Percentiles rank a stretch among this genome's conserved stretches.
phyloP scores from a whole-genome alignment of 2,797 vertebrate species.

The Danio aesculapii region DNA sequence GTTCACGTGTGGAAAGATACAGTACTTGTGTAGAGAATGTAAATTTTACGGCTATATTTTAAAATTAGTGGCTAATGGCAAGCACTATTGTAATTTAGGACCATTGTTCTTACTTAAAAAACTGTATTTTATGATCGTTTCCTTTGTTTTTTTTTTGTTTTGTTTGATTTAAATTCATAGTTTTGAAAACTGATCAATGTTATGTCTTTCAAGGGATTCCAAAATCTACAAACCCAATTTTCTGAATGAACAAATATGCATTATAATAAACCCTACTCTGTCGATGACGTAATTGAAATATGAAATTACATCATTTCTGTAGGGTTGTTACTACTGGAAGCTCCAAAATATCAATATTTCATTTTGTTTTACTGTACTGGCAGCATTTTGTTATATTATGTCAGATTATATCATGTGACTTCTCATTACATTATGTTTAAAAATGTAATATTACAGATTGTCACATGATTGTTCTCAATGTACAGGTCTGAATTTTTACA shows the following conservation, averaged over 20 bases:
- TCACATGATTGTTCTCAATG: conserved; percentile 74
- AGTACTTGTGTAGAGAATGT: conserved; percentile 99
- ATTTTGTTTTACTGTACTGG: conserved; percentile 61
- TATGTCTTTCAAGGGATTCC: conserved; percentile 77
- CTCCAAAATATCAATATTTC: conserved; percentile 69
- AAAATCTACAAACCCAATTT: conserved; percentile 80
- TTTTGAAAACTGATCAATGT: conserved; percentile 75
- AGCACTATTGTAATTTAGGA: conserved; percentile 99
- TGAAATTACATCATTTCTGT: conserved; percentile 62
- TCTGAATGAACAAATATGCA: conserved; percentile 65
- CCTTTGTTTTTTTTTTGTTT: conserved; percentile 67
- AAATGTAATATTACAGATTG: conserved; percentile 15
- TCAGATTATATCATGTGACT: conserved; percentile 48
- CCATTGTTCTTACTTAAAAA: conserved; percentile 89
- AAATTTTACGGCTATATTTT: conserved; percentile 99
- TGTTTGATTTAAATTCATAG: conserved; percentile 66
- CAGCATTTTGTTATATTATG: conserved; percentile 43
- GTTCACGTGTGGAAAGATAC: conserved; percentile 99
- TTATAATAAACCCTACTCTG: conserved; percentile 58
- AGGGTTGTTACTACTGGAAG: conserved; percentile 72
- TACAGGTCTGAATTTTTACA: conserved; percentile 71
- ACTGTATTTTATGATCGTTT: conserved; percentile 83
- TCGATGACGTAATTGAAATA: conserved; percentile 63
- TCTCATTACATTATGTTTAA: conserved; percentile 1
- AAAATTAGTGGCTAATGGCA: conserved; percentile 98